These are phyloP conservation scores for Zaprionus taronus DNA, from an alignment of 1,140 invertebrate genomes.

Conservation along the genomic window DNA sequence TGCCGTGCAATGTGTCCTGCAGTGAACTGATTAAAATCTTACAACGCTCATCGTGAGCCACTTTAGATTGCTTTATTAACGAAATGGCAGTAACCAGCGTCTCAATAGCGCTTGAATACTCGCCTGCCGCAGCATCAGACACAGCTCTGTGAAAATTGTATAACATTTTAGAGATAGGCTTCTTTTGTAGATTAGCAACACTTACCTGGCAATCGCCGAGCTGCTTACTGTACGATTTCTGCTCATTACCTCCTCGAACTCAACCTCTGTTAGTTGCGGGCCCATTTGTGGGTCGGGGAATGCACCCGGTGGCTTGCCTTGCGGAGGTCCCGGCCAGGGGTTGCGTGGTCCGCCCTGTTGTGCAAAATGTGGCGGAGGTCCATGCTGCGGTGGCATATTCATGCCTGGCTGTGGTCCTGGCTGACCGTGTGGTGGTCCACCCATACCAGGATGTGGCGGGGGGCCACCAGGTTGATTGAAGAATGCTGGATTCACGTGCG, in stretches of 20 bases:
- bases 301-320: slow-evolving; percentile 86
- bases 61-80: slow-evolving; percentile 99
- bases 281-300: slow-evolving; percentile 85
- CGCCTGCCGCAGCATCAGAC: slow-evolving; percentile 97
- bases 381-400: slow-evolving; percentile 86
- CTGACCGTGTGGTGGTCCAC: slow-evolving; percentile 86
- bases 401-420: slow-evolving; percentile 86
- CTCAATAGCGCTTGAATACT: slow-evolving; percentile 99
- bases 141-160: slow-evolving; percentile 89
- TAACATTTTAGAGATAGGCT: background rate
- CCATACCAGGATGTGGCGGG: slow-evolving; percentile 86
- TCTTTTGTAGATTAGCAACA: background rate
- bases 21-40: slow-evolving; percentile 98
- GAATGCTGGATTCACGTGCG: slow-evolving; percentile 98
- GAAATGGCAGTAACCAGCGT: slow-evolving; percentile 99
- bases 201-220: slow-evolving; percentile 92
- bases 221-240: slow-evolving; percentile 98
- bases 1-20: slow-evolving; percentile 96
- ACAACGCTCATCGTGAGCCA: slow-evolving; percentile 98
- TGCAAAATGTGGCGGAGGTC: slow-evolving; percentile 88
- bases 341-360: slow-evolving; percentile 84
- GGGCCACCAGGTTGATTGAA: slow-evolving; percentile 91
- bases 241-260: slow-evolving; percentile 99
- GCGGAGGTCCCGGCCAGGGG: slow-evolving; percentile 77
- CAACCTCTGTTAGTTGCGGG: slow-evolving; percentile 93